phyloP scores from a whole-genome alignment of 2,888 invertebrate genomes.

The Corythucha ciliata region DNA sequence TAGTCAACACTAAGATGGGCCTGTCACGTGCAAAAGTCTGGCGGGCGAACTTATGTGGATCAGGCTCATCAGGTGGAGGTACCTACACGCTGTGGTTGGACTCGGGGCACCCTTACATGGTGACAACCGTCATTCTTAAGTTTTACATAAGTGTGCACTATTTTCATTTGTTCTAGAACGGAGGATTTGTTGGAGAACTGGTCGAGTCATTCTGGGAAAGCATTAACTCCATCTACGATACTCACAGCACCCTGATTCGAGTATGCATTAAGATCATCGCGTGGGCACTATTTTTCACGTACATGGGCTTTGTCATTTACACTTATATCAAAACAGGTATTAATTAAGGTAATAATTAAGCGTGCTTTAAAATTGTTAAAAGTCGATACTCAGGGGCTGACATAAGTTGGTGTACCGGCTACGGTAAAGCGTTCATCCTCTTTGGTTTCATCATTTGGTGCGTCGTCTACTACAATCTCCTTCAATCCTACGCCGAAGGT shows the following conservation, averaged over 20 bases:
- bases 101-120: too few species aligned
- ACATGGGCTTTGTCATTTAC: conserved; percentile 18
- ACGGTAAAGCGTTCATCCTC: conserved; percentile 27
- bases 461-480: conserved; percentile 25
- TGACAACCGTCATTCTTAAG: too few species aligned
- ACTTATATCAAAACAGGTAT: conserved; percentile 20
- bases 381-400: not conserved
- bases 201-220: conserved; percentile 3
- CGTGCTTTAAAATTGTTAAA: not conserved
- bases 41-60: too few species aligned
- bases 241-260: not conserved
- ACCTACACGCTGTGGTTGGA: too few species aligned
- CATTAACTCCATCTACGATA: not conserved
- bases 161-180: conserved; percentile 21
- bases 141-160: too few species aligned
- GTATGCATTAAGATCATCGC: conserved; percentile 1
- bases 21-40: too few species aligned
- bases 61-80: too few species aligned
- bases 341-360: not conserved
- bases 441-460: conserved; percentile 24
- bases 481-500: conserved; percentile 17
- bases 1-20: too few species aligned
- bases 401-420: conserved; percentile 27
- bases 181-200: conserved; percentile 14
- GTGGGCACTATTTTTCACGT: conserved; percentile 9